Percentiles rank a stretch among this genome's conserved stretches.
Conservation (phyloP, 2,113 vertebrate genomes). For the Nyctereutes procyonoides region DNA sequence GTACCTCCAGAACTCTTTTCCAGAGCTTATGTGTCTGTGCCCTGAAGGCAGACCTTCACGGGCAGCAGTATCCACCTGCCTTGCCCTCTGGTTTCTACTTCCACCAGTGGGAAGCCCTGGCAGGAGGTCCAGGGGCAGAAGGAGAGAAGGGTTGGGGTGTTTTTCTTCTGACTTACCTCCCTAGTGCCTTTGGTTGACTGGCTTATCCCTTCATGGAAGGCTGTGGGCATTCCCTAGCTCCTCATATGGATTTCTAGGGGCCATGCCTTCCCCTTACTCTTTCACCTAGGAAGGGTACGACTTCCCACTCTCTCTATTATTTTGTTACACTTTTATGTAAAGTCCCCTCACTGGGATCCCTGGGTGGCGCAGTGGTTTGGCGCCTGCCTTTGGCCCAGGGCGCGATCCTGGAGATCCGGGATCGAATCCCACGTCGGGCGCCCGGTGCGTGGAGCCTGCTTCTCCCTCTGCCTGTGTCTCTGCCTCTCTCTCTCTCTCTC, state of each 20-base stretch:
- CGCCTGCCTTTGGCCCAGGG: no score
- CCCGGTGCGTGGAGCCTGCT: no score
- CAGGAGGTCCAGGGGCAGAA: neutral
- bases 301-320: neutral
- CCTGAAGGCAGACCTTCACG: neutral
- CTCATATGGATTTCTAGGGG: neutral
- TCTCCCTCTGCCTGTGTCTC: no score
- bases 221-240: neutral
- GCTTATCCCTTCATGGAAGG: neutral
- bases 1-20: neutral
- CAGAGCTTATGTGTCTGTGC: neutral
- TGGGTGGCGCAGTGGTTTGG: no score
- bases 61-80: fast-evolving
- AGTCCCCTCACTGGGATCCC: neutral
- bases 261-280: neutral
- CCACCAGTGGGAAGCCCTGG: neutral
- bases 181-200: neutral
- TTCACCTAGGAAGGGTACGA: neutral
- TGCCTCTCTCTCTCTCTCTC: no score
- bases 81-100: neutral
- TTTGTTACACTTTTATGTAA: neutral
- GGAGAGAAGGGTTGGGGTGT: neutral
- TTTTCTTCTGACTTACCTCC: neutral
- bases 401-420: no score
- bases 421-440: no score